Conservation (phyloP, 2,888 invertebrate species). For the Tiphia femorata region DNA sequence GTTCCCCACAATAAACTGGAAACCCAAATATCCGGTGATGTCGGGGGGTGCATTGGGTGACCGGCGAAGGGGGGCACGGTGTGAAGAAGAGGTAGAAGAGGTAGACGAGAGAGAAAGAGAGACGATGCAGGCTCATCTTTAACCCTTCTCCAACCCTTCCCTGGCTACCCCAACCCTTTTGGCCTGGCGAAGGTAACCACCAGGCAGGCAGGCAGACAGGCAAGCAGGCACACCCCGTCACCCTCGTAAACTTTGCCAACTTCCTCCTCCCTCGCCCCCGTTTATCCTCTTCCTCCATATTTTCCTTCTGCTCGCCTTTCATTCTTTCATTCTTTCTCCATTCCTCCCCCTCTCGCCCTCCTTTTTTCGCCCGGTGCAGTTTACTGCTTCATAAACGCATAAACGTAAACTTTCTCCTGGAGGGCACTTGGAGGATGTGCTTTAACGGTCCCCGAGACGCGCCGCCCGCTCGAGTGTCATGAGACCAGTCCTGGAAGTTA, state of each 20-base stretch:
- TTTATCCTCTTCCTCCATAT: too few species aligned
- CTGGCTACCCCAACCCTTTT: neutral
- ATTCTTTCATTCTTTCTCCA: too few species aligned
- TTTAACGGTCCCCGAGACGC: constrained; percentile 16
- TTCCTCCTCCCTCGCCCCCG: too few species aligned
- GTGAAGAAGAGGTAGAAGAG: neutral
- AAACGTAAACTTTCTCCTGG: constrained; percentile 54
- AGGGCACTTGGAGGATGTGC: constrained; percentile 9
- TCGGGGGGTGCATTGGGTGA: too few species aligned
- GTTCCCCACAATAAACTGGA: neutral
- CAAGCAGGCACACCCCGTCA: too few species aligned
- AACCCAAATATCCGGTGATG: neutral
- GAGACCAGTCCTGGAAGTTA: constrained; percentile 37
- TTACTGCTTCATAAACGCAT: constrained; percentile 57
- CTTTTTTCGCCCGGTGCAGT: neutral
- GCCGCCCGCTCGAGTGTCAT: constrained; percentile 24
- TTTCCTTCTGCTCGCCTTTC: too few species aligned
- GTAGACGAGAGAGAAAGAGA: constrained; percentile 4
- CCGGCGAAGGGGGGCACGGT: neutral
- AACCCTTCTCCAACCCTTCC: neutral
- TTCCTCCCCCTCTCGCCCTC: too few species aligned
- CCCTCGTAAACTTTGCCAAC: neutral
- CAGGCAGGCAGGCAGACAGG: too few species aligned
- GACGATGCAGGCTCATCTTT: too few species aligned
- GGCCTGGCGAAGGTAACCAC: neutral